Evolutionary conservation across 2,797 vertebrate species (phyloP).

Genomic region (Phylloscopus collybita): DNA sequence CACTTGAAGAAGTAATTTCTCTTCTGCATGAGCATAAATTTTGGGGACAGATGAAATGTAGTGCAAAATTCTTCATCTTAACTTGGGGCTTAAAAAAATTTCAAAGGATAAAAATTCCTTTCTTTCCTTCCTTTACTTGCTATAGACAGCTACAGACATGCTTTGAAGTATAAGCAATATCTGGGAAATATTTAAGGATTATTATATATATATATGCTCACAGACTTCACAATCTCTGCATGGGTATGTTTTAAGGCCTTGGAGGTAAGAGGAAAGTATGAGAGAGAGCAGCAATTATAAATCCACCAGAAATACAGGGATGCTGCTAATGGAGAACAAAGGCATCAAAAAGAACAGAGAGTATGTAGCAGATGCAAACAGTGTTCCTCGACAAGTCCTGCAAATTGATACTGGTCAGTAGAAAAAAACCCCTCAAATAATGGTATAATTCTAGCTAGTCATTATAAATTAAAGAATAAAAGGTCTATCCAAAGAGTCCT

Average conservation of each 20-base stretch:
- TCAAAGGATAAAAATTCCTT: background rate
- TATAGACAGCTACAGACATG: background rate
- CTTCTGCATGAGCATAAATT: background rate
- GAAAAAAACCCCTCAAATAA: background rate
- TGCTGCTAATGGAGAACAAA: background rate
- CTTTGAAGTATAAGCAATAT: background rate
- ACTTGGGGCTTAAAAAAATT: background rate
- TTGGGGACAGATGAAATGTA: background rate
- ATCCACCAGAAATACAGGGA: background rate
- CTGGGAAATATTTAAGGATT: background rate
- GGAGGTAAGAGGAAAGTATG: background rate
- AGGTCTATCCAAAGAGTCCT: background rate
- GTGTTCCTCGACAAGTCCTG: background rate
- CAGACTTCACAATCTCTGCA: background rate
- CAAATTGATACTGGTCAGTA: background rate
- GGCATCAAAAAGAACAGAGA: background rate
- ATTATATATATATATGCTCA: background rate
- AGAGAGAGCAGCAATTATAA: background rate
- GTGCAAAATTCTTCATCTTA: background rate
- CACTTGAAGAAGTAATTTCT: background rate
- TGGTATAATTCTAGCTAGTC: background rate
- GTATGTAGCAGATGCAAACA: background rate
- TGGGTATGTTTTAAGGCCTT: background rate
- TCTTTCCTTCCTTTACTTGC: background rate
- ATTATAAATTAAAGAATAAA: background rate